Conservation (phyloP, 2,113 vertebrate genomes). For the Aplodontia rufa region DNA sequence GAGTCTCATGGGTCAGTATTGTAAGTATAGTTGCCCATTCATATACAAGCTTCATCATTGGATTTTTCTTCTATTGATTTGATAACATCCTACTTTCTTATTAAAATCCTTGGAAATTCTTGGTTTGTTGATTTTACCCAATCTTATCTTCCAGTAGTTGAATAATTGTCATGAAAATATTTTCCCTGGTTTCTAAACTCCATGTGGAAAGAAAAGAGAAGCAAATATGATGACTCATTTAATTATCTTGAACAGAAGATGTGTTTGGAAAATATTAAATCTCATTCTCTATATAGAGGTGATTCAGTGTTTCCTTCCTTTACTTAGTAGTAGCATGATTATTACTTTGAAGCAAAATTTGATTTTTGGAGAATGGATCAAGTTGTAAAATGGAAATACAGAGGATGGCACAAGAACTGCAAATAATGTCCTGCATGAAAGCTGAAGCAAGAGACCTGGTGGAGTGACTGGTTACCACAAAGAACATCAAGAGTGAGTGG, state of each 20-base stretch:
- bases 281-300: background rate
- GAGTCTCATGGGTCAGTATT: background rate
- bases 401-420: background rate
- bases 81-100: background rate
- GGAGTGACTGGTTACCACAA: rapidly evolving
- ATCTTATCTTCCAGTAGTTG: background rate
- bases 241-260: background rate
- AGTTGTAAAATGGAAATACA: background rate
- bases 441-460: rapidly evolving
- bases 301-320: background rate
- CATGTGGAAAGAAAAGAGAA: background rate
- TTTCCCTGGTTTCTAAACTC: background rate
- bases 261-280: background rate
- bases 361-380: background rate
- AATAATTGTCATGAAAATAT: background rate
- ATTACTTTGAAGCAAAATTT: background rate
- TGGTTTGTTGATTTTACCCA: background rate
- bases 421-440: background rate
- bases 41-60: background rate
- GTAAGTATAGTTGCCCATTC: background rate
- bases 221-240: background rate
- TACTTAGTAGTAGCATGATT: no score
- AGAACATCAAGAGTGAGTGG: background rate
- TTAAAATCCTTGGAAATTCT: background rate
- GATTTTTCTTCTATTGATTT: background rate